These are phyloP conservation scores for Eretmocerus hayati DNA, from an alignment of 2,888 invertebrate genomes.

Conservation along the genomic window DNA sequence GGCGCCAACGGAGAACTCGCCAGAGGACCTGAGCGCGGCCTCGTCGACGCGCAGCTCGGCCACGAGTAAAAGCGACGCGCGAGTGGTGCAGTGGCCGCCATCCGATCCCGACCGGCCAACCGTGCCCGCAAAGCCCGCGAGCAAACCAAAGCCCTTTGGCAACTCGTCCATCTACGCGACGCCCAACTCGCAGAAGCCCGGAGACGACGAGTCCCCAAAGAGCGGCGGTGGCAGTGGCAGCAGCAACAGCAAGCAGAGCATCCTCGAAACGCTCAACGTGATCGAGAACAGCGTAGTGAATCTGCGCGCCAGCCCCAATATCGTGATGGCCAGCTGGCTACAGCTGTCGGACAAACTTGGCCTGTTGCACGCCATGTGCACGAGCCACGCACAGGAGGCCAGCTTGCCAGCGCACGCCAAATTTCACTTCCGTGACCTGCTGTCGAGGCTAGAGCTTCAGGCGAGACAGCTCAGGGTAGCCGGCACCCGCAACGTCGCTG, in stretches of 20 bases:
- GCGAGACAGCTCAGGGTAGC: slow-evolving; percentile 63
- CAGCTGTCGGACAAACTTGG: slow-evolving; percentile 76
- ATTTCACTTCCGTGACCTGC: slow-evolving; percentile 75
- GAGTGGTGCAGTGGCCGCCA: slow-evolving; percentile 50
- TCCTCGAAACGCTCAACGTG: slow-evolving; percentile 60
- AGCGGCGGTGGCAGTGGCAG: slow-evolving; percentile 20
- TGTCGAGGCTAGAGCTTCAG: slow-evolving; percentile 64
- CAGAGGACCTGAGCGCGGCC: slow-evolving; percentile 47
- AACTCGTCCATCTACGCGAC: slow-evolving; percentile 70
- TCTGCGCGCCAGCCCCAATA: slow-evolving; percentile 50
- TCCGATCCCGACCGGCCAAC: slow-evolving; percentile 57
- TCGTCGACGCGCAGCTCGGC: slow-evolving; percentile 46
- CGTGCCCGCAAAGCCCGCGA: slow-evolving; percentile 49
- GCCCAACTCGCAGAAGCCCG: slow-evolving; percentile 49
- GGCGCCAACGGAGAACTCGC: slow-evolving; percentile 41
- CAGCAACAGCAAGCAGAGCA: slow-evolving; percentile 44
- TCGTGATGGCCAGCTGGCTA: slow-evolving; percentile 65
- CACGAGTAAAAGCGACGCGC: slow-evolving; percentile 46
- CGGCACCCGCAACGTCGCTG: slow-evolving; percentile 62
- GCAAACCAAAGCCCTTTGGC: slow-evolving; percentile 47
- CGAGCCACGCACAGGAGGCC: slow-evolving; percentile 72
- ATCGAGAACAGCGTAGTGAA: slow-evolving; percentile 60
- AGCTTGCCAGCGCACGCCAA: slow-evolving; percentile 79
- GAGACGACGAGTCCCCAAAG: background rate
- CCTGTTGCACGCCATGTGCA: slow-evolving; percentile 73